A percentile compares a stretch with the other conserved stretches of the same genome.
Conservation (phyloP, 2,797 vertebrate genomes). For the Cetoscarus ocellatus region DNA sequence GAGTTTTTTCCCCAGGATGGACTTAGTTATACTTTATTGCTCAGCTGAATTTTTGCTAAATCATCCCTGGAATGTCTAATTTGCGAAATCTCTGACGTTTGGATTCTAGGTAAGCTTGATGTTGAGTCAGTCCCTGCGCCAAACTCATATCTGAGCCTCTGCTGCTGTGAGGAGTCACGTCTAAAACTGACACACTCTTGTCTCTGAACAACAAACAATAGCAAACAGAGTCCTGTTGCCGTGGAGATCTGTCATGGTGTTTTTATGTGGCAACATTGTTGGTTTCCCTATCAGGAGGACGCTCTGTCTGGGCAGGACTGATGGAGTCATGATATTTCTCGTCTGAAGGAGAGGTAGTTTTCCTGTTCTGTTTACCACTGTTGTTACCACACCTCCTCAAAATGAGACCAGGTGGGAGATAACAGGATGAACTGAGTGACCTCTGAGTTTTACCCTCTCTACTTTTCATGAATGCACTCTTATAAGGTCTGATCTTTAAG, state of each 20-base stretch:
- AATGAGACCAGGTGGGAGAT: conserved; percentile 42
- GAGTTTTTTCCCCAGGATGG: conserved; percentile 19
- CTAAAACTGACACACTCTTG: conserved; percentile 70
- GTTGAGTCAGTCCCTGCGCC: conserved; percentile 50
- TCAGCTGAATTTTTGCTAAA: conserved; percentile 12
- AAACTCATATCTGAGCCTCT: conserved; percentile 37
- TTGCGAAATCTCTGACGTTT: conserved; percentile 4
- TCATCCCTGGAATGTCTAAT: conserved; percentile 5
- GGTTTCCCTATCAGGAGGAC: conserved; percentile 52
- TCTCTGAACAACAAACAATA: conserved; percentile 74
- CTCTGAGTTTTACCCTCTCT: background rate
- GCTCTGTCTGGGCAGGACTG: conserved; percentile 58
- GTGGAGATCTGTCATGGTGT: conserved; percentile 61
- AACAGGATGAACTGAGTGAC: background rate
- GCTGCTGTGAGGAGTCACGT: conserved; percentile 44
- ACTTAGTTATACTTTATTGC: conserved; percentile 1
- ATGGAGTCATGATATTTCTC: conserved; percentile 41
- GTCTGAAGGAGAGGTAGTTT: conserved; percentile 21
- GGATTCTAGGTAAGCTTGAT: conserved; percentile 3
- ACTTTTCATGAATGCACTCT: background rate
- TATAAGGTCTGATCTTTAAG: too few relatives aligned
- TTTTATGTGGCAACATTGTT: conserved; percentile 57
- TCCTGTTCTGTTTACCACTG: conserved; percentile 21
- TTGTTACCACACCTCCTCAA: conserved; percentile 18
- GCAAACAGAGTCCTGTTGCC: conserved; percentile 75